phyloP scores from a whole-genome alignment of 1,140 invertebrate species.

The Solenopsis fugax region DNA sequence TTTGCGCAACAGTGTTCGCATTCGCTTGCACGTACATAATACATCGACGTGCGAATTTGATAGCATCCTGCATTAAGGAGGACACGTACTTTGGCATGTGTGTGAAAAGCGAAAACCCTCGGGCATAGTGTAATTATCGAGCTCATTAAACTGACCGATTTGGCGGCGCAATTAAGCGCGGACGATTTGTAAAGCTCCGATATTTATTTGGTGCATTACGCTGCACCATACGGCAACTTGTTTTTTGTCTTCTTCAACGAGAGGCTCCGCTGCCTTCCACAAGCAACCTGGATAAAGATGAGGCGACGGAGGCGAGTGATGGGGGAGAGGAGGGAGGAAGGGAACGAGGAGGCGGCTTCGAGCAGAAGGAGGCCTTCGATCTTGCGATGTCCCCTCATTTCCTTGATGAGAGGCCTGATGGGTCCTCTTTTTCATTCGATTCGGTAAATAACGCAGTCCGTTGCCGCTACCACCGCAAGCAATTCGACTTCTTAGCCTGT shows the following conservation, averaged over 20 bases:
- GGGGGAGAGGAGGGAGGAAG: neutral
- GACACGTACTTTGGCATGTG: neutral
- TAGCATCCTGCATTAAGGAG: conserved; percentile 17
- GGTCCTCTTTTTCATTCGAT: conserved; percentile 74
- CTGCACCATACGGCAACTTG: neutral
- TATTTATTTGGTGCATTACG: conserved; percentile 63
- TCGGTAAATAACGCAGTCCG: conserved; percentile 65
- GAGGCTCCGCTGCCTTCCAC: neutral
- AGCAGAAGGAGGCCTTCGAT: conserved; percentile 37
- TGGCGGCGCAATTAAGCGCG: conserved; percentile 41
- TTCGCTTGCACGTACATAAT: neutral
- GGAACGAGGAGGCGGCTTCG: conserved; percentile 9
- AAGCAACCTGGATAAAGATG: neutral
- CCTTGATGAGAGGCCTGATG: conserved; percentile 62
- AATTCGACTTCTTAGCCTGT: conserved; percentile 40
- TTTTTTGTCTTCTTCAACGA: conserved; percentile 37
- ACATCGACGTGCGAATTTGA: neutral
- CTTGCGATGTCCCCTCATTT: conserved; percentile 57
- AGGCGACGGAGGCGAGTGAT: neutral
- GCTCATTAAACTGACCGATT: conserved; percentile 43
- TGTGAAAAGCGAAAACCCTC: conserved; percentile 35
- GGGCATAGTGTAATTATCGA: conserved; percentile 44
- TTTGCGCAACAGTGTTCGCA: conserved; percentile 18
- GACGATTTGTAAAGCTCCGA: conserved; percentile 31
- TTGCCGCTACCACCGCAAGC: conserved; percentile 29